Percentiles rank a stretch among this genome's conserved stretches.
These are phyloP conservation scores for Drosophila mojavensis DNA, from an alignment of 1,140 invertebrate genomes.

Conservation along the genomic window DNA sequence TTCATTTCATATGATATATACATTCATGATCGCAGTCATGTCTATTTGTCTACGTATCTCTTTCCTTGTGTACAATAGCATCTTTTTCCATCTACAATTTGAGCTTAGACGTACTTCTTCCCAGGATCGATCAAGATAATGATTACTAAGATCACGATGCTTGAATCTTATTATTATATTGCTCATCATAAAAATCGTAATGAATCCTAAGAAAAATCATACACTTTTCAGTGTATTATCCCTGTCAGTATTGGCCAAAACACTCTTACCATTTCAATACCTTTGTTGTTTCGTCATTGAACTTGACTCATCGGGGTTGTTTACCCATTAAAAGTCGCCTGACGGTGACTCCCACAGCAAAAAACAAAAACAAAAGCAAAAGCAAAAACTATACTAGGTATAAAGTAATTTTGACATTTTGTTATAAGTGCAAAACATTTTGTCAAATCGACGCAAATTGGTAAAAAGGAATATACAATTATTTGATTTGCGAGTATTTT, in stretches of 20 bases:
- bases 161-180: too few relatives aligned
- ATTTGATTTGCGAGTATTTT: slow-evolving; percentile 31
- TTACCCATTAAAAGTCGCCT: slow-evolving; percentile 50
- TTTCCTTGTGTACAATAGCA: neutral
- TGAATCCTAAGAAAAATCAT: too few relatives aligned
- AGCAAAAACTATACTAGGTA: slow-evolving; percentile 1
- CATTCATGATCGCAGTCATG: too few relatives aligned
- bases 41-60: too few relatives aligned
- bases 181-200: too few relatives aligned
- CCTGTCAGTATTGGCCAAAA: neutral
- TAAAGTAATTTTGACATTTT: slow-evolving; percentile 30
- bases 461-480: slow-evolving; percentile 7
- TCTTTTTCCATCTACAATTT: too few relatives aligned
- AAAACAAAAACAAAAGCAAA: slow-evolving; percentile 7
- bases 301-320: slow-evolving; percentile 76
- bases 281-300: slow-evolving; percentile 74
- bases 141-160: too few relatives aligned
- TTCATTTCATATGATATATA: too few relatives aligned
- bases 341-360: slow-evolving; percentile 24
- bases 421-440: slow-evolving; percentile 52
- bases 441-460: slow-evolving; percentile 35
- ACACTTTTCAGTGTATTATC: neutral
- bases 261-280: slow-evolving; percentile 1
- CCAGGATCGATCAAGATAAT: too few relatives aligned
- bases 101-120: too few relatives aligned